Evolutionary conservation across 2,888 invertebrate species (phyloP).

Genomic region (Neoascia interrupta): DNA sequence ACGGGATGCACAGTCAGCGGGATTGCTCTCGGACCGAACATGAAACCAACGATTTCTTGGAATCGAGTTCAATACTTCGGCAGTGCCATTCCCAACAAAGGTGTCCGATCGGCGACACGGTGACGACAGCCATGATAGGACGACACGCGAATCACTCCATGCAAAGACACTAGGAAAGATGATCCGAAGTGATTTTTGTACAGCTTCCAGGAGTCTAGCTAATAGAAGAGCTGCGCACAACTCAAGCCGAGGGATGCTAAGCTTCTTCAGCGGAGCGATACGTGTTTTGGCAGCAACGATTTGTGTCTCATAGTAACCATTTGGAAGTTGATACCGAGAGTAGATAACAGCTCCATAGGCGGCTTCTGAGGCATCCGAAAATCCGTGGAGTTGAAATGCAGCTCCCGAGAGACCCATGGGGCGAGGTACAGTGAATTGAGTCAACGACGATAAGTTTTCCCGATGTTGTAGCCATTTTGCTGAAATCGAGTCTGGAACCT

Average conservation of each 20-base stretch:
- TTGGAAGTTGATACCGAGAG: too few species aligned
- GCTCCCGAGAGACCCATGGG: too few species aligned
- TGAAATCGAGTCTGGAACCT: too few species aligned
- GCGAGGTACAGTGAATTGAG: too few species aligned
- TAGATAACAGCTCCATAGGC: too few species aligned
- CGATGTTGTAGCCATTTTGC: too few species aligned
- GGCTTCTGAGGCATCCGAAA: too few species aligned
- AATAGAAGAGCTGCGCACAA: background rate
- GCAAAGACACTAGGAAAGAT: background rate
- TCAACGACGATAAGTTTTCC: too few species aligned
- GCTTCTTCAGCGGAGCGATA: too few species aligned
- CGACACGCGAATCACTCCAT: background rate
- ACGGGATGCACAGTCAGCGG: background rate
- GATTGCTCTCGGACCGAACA: background rate
- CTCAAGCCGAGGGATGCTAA: background rate
- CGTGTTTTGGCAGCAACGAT: too few species aligned
- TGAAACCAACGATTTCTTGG: slow-evolving; percentile 4
- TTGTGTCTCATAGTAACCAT: too few species aligned
- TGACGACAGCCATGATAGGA: background rate
- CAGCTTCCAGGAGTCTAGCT: background rate
- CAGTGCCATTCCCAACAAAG: background rate
- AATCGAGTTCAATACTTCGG: background rate
- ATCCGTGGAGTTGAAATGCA: too few species aligned
- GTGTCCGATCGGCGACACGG: background rate
- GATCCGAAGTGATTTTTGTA: background rate